phyloP scores from a whole-genome alignment of 2,888 invertebrate species.

The Ischnura elegans region DNA sequence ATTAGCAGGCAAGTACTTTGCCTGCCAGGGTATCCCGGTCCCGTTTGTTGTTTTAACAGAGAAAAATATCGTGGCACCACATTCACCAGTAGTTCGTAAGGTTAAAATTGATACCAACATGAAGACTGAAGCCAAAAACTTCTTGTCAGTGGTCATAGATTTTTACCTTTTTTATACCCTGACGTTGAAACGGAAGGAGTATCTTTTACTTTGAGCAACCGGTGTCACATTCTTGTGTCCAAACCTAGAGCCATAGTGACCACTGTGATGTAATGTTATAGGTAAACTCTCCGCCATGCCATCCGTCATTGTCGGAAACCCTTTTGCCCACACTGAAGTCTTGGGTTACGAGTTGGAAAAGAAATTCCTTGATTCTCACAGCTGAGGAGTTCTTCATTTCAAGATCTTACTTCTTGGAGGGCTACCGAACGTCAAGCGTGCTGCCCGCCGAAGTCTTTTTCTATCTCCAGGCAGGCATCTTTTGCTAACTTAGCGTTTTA shows the following conservation, averaged over 20 bases:
- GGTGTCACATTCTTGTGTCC: neutral
- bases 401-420: neutral
- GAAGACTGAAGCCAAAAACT: neutral
- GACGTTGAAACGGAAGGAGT: neutral
- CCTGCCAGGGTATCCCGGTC: too few species aligned
- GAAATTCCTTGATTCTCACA: constrained; percentile 1
- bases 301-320: neutral
- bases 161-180: neutral
- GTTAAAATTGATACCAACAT: too few species aligned
- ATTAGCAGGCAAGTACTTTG: too few species aligned
- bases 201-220: neutral
- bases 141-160: neutral
- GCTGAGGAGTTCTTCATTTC: neutral
- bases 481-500: too few species aligned
- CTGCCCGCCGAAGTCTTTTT: too few species aligned
- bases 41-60: too few species aligned
- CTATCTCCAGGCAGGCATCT: too few species aligned
- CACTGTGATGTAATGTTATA: neutral
- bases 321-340: neutral
- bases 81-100: too few species aligned
- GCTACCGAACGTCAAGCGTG: neutral
- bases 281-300: neutral
- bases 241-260: neutral
- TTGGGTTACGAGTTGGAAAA: neutral
- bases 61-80: too few species aligned